A percentile compares a stretch with the other conserved stretches of the same genome.
Conservation (phyloP, 2,113 vertebrate genomes). For the Plecturocebus donacophilus region DNA sequence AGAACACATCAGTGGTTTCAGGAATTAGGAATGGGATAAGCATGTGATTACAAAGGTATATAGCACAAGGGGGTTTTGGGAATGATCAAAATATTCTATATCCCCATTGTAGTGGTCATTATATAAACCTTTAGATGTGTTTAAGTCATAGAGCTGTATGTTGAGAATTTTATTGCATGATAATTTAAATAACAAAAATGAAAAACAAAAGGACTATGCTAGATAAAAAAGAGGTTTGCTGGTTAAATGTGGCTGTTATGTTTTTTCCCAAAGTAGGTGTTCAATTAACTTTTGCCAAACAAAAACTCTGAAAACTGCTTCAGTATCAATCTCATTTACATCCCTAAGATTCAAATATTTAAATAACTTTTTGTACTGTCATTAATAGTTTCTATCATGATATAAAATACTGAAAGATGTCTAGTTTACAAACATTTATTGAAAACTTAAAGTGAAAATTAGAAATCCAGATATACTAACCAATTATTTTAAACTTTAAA, state of each 20-base stretch:
- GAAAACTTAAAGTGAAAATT: constrained; percentile 33
- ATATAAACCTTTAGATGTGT: not conserved
- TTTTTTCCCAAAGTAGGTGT: not conserved
- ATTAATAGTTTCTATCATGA: constrained; percentile 27
- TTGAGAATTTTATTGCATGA: not conserved
- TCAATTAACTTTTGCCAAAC: not conserved
- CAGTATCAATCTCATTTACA: not conserved
- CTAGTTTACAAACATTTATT: constrained; percentile 3
- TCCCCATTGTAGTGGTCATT: not conserved
- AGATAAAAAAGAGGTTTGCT: not conserved
- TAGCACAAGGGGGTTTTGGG: not conserved
- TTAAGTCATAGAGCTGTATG: not conserved
- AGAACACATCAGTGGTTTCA: not conserved
- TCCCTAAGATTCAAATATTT: constrained; percentile 32
- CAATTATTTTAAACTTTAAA: constrained; percentile 31
- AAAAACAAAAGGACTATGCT: not conserved
- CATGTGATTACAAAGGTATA: not conserved
- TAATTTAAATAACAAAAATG: constrained; percentile 2
- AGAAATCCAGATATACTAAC: constrained; percentile 40
- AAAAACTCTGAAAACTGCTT: constrained; percentile 23
- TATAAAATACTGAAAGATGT: not conserved
- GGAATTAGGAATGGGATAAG: not conserved
- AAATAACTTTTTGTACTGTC: not conserved
- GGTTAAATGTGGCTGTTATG: not conserved
- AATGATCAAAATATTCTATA: not conserved